Evolutionary conservation across 2,888 invertebrate genomes (phyloP).

Genomic region (Cephus nigrinus): DNA sequence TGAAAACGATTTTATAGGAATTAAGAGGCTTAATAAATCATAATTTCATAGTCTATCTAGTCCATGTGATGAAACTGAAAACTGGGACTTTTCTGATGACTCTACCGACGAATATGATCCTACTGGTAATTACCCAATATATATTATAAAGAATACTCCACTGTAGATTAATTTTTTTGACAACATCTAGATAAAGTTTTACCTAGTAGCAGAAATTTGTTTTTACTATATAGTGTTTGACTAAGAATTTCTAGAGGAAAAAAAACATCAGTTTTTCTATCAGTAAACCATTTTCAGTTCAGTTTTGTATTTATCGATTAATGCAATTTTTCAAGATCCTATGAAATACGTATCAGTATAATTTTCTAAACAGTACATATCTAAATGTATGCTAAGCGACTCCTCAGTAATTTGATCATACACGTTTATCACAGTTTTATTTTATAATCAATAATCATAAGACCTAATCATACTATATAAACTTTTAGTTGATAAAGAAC

Average conservation of each 20-base stretch:
- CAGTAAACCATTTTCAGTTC: too few species aligned
- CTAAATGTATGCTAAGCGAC: neutral
- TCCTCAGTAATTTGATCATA: neutral
- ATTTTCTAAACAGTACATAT: neutral
- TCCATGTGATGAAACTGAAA: constrained; percentile 24
- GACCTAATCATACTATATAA: neutral
- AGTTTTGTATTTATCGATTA: too few species aligned
- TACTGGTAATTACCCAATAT: constrained; percentile 28
- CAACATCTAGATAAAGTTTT: too few species aligned
- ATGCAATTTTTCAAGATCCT: neutral
- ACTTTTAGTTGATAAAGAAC: neutral
- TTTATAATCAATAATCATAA: neutral
- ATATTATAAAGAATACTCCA: neutral
- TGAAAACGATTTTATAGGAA: neutral
- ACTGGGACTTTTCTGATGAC: constrained; percentile 49
- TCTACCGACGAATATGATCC: constrained; percentile 47
- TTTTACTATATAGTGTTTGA: too few species aligned
- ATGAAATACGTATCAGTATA: neutral
- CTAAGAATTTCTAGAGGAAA: neutral
- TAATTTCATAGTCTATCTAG: neutral
- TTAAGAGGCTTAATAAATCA: neutral
- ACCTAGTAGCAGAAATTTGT: too few species aligned
- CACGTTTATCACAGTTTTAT: neutral
- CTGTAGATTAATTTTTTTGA: too few species aligned
- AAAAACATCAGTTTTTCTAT: neutral